Conservation (phyloP, 2,888 invertebrate species). For the Cataglyphis cursor region DNA sequence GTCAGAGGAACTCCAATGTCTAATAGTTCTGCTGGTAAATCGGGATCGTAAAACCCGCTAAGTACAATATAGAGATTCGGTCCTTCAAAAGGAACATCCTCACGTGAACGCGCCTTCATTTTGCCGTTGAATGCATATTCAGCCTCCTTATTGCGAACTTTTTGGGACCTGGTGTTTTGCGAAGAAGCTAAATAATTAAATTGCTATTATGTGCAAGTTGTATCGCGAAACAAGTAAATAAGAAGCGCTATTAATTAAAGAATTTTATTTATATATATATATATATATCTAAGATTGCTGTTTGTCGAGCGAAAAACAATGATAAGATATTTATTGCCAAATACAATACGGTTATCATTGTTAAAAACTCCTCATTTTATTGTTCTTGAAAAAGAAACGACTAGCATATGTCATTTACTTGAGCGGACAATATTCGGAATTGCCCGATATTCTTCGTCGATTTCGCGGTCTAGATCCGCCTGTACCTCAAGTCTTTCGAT, state of each 20-base stretch:
- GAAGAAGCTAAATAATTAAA: conserved; percentile 37
- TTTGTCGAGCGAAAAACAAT: not conserved
- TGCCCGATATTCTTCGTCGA: conserved; percentile 74
- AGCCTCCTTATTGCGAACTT: not conserved
- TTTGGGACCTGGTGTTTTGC: not conserved
- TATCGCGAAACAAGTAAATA: not conserved
- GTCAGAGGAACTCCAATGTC: conserved; percentile 77
- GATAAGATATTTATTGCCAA: conserved; percentile 3
- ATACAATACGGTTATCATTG: not conserved
- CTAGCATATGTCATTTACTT: conserved; percentile 50
- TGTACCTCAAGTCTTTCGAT: conserved; percentile 65
- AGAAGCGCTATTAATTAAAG: not conserved
- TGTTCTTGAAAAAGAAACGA: conserved; percentile 1
- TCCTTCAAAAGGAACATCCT: conserved; percentile 88
- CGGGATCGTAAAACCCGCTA: conserved; percentile 87
- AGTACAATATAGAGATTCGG: conserved; percentile 88
- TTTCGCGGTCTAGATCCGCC: conserved; percentile 68
- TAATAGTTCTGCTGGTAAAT: conserved; percentile 76
- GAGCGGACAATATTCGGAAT: conserved; percentile 65
- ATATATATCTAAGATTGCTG: not conserved
- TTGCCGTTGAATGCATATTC: conserved; percentile 39
- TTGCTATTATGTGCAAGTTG: conserved; percentile 5
- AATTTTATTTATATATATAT: not conserved
- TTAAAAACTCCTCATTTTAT: not conserved
- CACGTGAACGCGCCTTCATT: conserved; percentile 87